Evolutionary conservation across 1,140 invertebrate species (phyloP).

Genomic region (Myzus persicae): DNA sequence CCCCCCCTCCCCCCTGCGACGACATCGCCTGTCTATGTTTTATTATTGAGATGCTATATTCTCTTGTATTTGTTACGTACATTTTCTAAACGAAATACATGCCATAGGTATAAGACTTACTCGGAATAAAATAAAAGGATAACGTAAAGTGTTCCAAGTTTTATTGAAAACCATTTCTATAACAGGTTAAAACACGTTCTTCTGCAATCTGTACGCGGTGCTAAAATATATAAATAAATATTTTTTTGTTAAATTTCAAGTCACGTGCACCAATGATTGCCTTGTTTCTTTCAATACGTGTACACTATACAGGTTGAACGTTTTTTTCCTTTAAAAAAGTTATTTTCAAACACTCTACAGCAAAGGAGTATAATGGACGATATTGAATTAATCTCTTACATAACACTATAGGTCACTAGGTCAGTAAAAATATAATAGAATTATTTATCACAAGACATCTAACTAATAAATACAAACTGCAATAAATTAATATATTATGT

Average conservation of each 20-base stretch:
- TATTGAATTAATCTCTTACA: not conserved
- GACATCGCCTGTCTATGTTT: not conserved
- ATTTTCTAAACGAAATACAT: conserved; percentile 2
- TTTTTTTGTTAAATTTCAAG: conserved; percentile 10
- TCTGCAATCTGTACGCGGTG: not conserved
- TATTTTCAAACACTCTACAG: conserved; percentile 1
- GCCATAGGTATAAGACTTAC: not conserved
- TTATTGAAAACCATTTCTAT: conserved; percentile 25
- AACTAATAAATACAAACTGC: not conserved
- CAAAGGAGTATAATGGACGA: not conserved
- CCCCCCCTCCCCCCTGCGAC: too few species aligned
- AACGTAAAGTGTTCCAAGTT: not conserved
- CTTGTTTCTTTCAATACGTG: not conserved
- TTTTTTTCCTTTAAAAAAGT: not conserved
- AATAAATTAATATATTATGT: too few species aligned
- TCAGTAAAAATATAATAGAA: not conserved
- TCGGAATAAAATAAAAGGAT: not conserved
- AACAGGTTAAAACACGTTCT: conserved; percentile 8
- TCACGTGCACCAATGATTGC: conserved; percentile 12
- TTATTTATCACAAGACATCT: not conserved
- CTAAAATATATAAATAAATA: not conserved
- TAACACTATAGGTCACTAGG: not conserved
- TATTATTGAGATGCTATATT: not conserved
- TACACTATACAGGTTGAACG: not conserved
- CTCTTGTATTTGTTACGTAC: not conserved